These are phyloP conservation scores for Lophochroa leadbeateri DNA, from an alignment of 2,113 vertebrate species.

Conservation along the genomic window DNA sequence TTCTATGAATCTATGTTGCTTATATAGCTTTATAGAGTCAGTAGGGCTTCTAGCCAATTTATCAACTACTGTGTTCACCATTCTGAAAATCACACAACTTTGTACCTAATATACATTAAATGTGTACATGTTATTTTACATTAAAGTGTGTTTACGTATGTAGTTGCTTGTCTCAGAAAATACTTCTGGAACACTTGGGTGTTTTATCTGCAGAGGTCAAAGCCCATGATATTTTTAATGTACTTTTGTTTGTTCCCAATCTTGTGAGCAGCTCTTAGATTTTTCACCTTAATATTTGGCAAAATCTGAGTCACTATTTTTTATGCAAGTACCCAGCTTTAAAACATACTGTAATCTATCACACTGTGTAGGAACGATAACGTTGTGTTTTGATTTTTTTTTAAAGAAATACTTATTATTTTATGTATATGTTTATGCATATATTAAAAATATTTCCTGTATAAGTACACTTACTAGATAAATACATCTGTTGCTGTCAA, in stretches of 20 bases:
- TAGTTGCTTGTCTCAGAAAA: neutral
- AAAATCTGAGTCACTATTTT: neutral
- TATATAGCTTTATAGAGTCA: neutral
- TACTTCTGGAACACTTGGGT: neutral
- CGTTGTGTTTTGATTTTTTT: neutral
- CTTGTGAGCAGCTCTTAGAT: neutral
- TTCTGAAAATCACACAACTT: neutral
- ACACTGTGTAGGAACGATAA: neutral
- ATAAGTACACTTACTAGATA: neutral
- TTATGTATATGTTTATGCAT: neutral
- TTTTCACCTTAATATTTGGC: neutral
- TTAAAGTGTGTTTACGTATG: neutral
- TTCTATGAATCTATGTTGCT: neutral
- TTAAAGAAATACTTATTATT: neutral
- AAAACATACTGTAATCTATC: neutral
- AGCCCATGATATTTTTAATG: neutral
- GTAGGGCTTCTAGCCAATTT: neutral
- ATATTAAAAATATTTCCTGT: neutral
- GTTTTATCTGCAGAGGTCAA: neutral
- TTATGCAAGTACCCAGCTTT: neutral
- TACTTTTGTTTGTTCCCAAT: neutral
- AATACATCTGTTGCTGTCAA: neutral
- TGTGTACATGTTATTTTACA: neutral
- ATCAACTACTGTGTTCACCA: fast-evolving
- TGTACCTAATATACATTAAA: neutral